Conservation (phyloP, 2,797 vertebrate species). For the Halcyon leucocephala region DNA sequence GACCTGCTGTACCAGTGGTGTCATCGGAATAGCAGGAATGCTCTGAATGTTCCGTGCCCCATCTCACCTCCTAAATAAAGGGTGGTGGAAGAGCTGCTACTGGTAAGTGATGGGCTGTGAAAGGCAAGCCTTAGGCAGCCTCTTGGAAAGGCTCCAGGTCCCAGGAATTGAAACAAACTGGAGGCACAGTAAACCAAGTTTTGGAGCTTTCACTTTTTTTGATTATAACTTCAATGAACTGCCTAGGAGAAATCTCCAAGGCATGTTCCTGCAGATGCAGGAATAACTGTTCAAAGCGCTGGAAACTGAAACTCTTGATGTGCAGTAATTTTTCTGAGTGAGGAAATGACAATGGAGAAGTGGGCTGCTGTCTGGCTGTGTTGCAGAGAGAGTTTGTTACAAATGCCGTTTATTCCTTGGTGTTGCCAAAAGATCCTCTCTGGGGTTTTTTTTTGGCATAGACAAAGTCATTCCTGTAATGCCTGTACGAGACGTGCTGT, state of each 20-base stretch:
- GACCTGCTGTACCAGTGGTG: not conserved
- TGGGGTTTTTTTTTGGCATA: too few species aligned
- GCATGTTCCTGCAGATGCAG: not conserved
- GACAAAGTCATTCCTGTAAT: not conserved
- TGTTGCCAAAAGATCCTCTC: not conserved
- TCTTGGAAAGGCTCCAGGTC: not conserved
- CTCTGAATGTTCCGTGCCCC: not conserved
- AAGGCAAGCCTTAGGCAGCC: not conserved
- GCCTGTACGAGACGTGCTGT: not conserved
- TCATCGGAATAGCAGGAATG: not conserved
- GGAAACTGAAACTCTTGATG: not conserved
- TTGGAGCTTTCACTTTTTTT: not conserved
- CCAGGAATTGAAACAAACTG: not conserved
- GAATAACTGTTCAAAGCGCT: not conserved
- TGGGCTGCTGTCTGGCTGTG: not conserved
- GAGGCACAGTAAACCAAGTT: not conserved
- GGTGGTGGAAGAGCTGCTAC: not conserved
- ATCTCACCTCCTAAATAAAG: not conserved
- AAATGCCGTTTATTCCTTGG: not conserved
- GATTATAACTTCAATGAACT: not conserved
- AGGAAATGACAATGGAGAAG: not conserved
- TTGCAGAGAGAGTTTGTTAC: not conserved
- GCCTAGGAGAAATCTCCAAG: not conserved
- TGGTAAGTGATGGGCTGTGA: not conserved
- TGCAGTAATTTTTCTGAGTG: not conserved